Percentiles rank a stretch among this genome's conserved stretches.
Evolutionary conservation across 53 echinoderm and acorn worm species (phyloP).

Genomic region (Hippasteria phrygiana): DNA sequence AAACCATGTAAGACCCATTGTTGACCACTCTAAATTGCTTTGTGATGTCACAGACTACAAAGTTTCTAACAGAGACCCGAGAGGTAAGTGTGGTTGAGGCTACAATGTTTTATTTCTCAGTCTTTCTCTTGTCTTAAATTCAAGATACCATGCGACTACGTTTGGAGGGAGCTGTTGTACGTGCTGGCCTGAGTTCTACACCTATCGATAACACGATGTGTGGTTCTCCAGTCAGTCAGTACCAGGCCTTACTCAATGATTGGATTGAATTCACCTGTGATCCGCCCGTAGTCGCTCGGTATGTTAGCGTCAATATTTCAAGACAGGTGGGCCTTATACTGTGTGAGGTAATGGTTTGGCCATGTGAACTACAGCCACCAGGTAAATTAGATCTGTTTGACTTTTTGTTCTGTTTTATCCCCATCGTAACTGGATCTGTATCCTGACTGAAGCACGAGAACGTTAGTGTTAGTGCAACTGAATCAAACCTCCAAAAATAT

Average conservation of each 20-base stretch:
- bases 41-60: not conserved
- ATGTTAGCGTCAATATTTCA: slow-evolving; percentile 2
- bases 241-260: not conserved
- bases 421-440: no score
- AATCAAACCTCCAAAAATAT: no score
- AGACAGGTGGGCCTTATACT: not conserved
- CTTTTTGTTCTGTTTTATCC: no score
- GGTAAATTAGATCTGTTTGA: not conserved
- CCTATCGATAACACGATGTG: not conserved
- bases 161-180: not conserved
- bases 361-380: not conserved
- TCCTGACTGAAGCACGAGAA: no score
- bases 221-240: not conserved
- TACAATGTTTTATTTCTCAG: not conserved
- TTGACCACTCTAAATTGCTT: no score
- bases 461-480: no score
- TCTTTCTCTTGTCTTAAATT: not conserved
- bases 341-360: not conserved
- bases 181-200: not conserved
- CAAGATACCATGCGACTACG: not conserved
- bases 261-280: slow-evolving; percentile 19
- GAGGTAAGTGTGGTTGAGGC: not conserved
- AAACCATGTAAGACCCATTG: not conserved
- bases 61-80: not conserved
- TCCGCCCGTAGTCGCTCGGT: slow-evolving; percentile 4